Evolutionary conservation across 2,797 vertebrate genomes (phyloP).

Genomic region (Peromyscus aztecus): DNA sequence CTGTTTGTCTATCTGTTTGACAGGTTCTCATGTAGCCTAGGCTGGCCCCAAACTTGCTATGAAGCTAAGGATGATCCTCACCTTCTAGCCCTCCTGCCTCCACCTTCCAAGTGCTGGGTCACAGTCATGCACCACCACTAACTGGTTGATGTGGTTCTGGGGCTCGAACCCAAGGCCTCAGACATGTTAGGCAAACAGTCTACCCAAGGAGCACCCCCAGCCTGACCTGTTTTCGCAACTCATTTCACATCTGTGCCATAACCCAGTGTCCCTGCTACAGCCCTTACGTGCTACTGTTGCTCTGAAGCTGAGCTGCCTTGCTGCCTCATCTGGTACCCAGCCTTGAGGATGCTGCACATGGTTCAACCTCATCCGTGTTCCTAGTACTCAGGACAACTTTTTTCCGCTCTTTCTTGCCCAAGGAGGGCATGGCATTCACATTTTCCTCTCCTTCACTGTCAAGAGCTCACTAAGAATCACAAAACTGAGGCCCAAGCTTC

Average conservation of each 20-base stretch:
- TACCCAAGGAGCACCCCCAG: not conserved
- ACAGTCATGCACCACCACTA: not conserved
- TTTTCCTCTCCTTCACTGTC: not conserved
- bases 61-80: not conserved
- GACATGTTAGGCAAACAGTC: not conserved
- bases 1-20: not conserved
- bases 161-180: not conserved
- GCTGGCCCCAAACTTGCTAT: not conserved
- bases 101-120: not conserved
- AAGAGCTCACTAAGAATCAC: not conserved
- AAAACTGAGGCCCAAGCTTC: not conserved
- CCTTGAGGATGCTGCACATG: accelerated
- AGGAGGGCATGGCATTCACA: not conserved
- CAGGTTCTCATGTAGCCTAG: not conserved
- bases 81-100: not conserved
- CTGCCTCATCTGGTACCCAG: not conserved
- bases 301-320: accelerated
- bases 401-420: too few species aligned
- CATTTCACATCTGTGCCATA: not conserved
- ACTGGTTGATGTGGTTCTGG: not conserved
- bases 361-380: not conserved
- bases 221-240: not conserved
- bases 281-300: not conserved
- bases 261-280: not conserved
- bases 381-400: too few species aligned